Base-by-base conservation (phyloP, 2,113 vertebrate genomes). In the Platysteira castanea region DNA sequence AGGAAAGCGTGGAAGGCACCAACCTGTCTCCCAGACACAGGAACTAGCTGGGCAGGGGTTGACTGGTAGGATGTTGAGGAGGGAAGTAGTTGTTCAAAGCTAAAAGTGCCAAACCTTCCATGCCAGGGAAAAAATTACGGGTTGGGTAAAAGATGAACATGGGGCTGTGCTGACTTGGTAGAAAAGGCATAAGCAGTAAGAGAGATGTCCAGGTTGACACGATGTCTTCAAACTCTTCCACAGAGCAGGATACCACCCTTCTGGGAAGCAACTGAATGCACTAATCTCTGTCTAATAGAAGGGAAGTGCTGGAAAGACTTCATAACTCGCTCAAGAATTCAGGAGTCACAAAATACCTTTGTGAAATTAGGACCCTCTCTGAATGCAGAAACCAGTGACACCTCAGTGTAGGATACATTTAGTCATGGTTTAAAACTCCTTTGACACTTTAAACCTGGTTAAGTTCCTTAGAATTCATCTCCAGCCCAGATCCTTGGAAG, bases 101-200 rank as follows among this genome's bases (percentile, higher is more conserved):
- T 75, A 13, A 18, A 90, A 52, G 41, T 35, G 19, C 8, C 1
- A 0, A 56, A 47, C 8, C 27, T 77, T 81, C 26, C 50, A 6
- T 7, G 14, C 16, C 0, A 1, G 15, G 4, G 1, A 4, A 75
- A 57, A 83, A 8, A 6, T 9, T 42, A 6, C 0, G 0, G 4
- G 16, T 56, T 50, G 21, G 37, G 15, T 75, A 49, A 84, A 70
- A 74, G 49, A 3, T 3, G 2, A 42, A 15, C 24, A 13, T 11
- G 3, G 28, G 52, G 6, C 31, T 70, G 21, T 26, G 11, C 5
- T 47, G 59, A 33, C 50, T 35, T n/a, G 9, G 50, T 63, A 53
- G 37, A 83, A 90, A 49, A 8, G 12, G 2, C 6, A 33, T 30
- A n/a, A 80, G 17, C 20, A 67, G 22, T 18, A 70, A 70, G 13